Evolutionary conservation across 2,888 invertebrate species (phyloP), one percentile per base, ranked within the genome.

Genomic region (Tethea ocularis): DNA sequence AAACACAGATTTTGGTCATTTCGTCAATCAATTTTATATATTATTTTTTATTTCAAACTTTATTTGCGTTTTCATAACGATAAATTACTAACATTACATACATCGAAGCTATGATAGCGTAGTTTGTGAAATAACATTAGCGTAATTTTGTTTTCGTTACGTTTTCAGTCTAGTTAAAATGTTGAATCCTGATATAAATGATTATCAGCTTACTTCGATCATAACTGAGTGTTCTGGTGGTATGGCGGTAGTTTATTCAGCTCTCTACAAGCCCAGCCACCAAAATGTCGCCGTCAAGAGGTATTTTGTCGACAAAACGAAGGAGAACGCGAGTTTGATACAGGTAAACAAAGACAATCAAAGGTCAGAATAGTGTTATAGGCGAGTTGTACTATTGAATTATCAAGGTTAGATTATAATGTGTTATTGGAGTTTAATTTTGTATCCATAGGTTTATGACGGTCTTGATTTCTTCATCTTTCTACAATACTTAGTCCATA

Each of bases 271-370:
- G 64, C 94, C 95, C 10, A 95, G 94, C 57, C 94, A 94, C 60
- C 94, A 95, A 67, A 93, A 95, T 88, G 95, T 97, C 59, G 96
- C 96, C 4, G 88, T 97, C 36, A 97, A 97, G 79, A 95, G 96
- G 76, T 96, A 96, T 84, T 95, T 96, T 76, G 94, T 97, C 83
- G 97, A 97, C 75, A 95, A 94, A 77, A 94, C 94, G 20, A 95
- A 94, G 71, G 91, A 91, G 63, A 95, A 96, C 72, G 94, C 94
- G 11, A 90, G 86, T 77, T 84, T 95, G 68, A 94, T 95, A 73
- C 94, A 94, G 88, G 95, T 93, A 83, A 66, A 65, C 55, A 69
- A 67, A 70, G n/a, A n/a, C n/a, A n/a, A n/a, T n/a, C n/a, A n/a
- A n/a, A n/a, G n/a, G n/a, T n/a, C n/a, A n/a, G n/a, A n/a, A n/a